phyloP scores from a whole-genome alignment of 2,113 vertebrate species.

The Daphoenositta chrysoptera region DNA sequence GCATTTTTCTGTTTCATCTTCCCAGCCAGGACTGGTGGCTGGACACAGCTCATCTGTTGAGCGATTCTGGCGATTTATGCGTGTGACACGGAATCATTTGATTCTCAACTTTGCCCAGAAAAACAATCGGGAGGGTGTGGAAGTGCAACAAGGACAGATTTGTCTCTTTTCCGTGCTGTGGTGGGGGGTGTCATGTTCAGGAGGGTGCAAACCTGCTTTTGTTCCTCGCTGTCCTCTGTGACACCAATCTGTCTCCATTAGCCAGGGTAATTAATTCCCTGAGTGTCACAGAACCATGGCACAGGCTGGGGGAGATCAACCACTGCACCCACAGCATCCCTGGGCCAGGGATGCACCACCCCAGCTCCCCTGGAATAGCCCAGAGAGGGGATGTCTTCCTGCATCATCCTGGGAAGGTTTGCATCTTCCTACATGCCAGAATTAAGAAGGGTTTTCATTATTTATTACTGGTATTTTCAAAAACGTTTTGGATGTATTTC shows the following conservation, averaged over 20 bases:
- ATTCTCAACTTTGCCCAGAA: not conserved
- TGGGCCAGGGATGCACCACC: not conserved
- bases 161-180: not conserved
- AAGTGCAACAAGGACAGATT: not conserved
- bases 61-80: not conserved
- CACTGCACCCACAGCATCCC: not conserved
- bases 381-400: not conserved
- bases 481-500: not conserved
- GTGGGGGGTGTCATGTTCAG: not conserved
- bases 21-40: not conserved
- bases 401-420: not conserved
- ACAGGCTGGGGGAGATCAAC: not conserved
- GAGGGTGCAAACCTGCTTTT: conserved; percentile 11
- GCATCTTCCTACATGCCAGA: not conserved
- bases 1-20: not conserved
- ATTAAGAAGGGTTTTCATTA: not conserved
- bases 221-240: not conserved
- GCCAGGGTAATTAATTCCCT: not conserved
- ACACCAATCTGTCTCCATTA: not conserved
- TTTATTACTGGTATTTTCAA: not conserved
- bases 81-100: conserved; percentile 5
- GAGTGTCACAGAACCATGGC: not conserved
- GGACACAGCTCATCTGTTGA: not conserved
- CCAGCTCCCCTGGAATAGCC: not conserved
- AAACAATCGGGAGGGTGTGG: not conserved